Conservation (phyloP, 2,113 vertebrate species). For the Calidris pygmaea region DNA sequence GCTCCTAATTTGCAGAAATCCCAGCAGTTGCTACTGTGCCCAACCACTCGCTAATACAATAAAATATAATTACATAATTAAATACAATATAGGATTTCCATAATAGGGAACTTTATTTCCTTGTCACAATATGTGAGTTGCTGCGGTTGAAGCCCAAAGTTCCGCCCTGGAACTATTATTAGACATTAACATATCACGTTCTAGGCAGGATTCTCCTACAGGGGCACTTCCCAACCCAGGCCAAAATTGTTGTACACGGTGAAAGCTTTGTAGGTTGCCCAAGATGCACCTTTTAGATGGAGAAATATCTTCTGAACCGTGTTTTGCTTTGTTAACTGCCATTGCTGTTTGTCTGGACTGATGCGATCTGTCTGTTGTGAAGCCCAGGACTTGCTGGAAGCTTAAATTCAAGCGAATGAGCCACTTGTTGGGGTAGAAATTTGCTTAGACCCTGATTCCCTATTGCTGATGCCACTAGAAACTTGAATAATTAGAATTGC, state of each 20-base stretch:
- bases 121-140: slow-evolving; percentile 52
- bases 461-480: not conserved
- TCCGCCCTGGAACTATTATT: not conserved
- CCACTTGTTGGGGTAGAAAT: not conserved
- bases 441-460: not conserved
- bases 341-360: not conserved
- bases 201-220: not conserved
- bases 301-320: not conserved
- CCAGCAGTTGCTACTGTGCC: slow-evolving; percentile 38
- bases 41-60: slow-evolving; percentile 66
- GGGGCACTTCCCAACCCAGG: not conserved
- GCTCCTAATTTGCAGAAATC: slow-evolving; percentile 56
- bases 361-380: not conserved
- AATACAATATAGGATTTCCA: slow-evolving; percentile 71
- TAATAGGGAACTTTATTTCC: slow-evolving; percentile 72
- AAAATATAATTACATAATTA: slow-evolving; percentile 76
- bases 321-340: not conserved
- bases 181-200: not conserved
- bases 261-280: not conserved
- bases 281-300: not conserved
- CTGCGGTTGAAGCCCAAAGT: slow-evolving; percentile 14
- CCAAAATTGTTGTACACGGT: not conserved
- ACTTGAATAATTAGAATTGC: not conserved
- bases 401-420: not conserved
- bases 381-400: not conserved